Conservation (phyloP, 2,888 invertebrate species). For the Pachymerium ferrugineum region DNA sequence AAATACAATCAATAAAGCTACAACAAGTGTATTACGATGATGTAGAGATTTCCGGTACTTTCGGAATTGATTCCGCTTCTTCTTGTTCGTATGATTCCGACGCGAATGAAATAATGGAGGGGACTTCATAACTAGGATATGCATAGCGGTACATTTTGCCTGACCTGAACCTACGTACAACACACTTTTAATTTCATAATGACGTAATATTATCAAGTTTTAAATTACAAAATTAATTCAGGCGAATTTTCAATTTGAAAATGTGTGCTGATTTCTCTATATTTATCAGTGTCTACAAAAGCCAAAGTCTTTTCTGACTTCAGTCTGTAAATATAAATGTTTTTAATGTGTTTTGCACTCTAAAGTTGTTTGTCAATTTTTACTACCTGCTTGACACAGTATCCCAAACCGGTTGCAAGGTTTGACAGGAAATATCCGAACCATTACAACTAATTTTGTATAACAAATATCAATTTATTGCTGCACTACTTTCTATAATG, state of each 20-base stretch:
- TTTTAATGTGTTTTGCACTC: background rate
- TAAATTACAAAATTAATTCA: background rate
- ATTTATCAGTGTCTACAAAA: background rate
- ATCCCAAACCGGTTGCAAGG: background rate
- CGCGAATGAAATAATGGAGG: background rate
- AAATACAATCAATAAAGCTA: background rate
- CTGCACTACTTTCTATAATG: background rate
- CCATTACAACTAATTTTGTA: background rate
- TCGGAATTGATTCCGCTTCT: background rate
- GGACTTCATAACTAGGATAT: background rate
- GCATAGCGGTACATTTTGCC: background rate
- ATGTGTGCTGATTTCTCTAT: background rate
- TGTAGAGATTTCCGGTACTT: background rate
- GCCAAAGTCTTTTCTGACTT: background rate
- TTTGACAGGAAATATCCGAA: background rate
- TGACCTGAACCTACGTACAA: background rate
- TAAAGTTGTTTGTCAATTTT: background rate
- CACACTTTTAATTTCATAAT: too few relatives aligned
- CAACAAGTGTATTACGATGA: background rate
- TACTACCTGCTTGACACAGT: conserved; percentile 17
- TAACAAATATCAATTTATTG: background rate
- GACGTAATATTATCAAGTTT: too few relatives aligned
- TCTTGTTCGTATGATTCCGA: background rate
- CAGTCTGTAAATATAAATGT: background rate
- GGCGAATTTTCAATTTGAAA: background rate